Conservation (phyloP, 2,113 vertebrate genomes). For the Clinocottus analis region DNA sequence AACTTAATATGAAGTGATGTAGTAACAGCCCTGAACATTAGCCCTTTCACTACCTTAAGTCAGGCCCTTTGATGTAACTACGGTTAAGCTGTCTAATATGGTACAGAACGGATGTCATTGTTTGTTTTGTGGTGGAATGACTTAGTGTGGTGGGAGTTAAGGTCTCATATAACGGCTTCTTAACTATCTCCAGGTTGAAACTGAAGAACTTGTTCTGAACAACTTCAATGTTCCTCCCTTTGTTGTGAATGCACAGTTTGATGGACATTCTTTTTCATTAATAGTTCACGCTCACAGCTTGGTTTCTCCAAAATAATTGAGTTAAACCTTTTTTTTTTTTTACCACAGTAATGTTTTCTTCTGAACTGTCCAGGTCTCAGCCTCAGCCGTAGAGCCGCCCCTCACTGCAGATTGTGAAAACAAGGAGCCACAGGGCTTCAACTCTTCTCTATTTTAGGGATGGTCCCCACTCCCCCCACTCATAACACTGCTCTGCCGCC, state of each 20-base stretch:
- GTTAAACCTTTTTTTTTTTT: slow-evolving; percentile 15
- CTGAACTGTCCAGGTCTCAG: slow-evolving; percentile 14
- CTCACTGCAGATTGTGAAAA: slow-evolving; percentile 9
- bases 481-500: slow-evolving; percentile 19
- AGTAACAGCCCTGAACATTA: slow-evolving; percentile 1
- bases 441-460: slow-evolving; percentile 28
- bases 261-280: slow-evolving; percentile 7
- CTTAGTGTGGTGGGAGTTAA: neutral
- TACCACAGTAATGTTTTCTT: slow-evolving; percentile 7
- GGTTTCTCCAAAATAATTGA: slow-evolving; percentile 10
- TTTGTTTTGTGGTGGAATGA: neutral
- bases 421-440: slow-evolving; percentile 29
- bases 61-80: neutral
- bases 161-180: neutral
- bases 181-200: neutral
- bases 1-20: slow-evolving; percentile 34
- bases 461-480: neutral
- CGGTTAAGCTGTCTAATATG: neutral
- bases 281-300: slow-evolving; percentile 17
- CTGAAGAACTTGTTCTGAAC: neutral
- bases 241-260: neutral
- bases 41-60: slow-evolving; percentile 11
- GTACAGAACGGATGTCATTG: neutral
- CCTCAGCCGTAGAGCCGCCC: neutral
- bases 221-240: neutral